These are phyloP conservation scores for Anolis sagrei DNA, from an alignment of 2,113 vertebrate species.

Conservation along the genomic window DNA sequence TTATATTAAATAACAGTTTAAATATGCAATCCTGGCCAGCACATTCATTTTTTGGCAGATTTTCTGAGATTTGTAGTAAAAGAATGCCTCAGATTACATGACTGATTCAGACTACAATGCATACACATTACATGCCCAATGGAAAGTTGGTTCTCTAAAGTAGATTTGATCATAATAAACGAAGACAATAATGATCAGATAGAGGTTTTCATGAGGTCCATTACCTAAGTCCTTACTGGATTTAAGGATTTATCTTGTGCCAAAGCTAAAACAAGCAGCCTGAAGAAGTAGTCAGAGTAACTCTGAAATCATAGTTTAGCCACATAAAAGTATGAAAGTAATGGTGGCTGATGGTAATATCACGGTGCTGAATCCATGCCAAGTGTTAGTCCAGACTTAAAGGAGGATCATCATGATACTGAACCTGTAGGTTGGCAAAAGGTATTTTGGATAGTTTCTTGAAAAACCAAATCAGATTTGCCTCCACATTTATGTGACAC, in stretches of 20 bases:
- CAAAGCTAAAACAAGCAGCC: background rate
- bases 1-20: slow-evolving; percentile 13
- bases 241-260: background rate
- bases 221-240: background rate
- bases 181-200: background rate
- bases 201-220: no score
- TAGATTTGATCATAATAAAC: background rate
- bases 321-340: background rate
- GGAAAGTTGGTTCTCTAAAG: background rate
- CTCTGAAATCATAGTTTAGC: background rate
- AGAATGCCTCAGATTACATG: background rate
- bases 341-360: background rate
- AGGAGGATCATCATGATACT: no score
- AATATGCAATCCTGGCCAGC: background rate
- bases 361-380: no score
- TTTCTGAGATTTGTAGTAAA: slow-evolving; percentile 10
- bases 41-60: background rate
- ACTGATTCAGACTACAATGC: background rate
- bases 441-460: no score
- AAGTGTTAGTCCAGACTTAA: no score
- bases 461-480: no score
- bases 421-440: no score
- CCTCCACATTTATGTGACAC: no score
- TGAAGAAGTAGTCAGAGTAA: background rate
- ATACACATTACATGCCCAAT: background rate